Conservation (phyloP, 2,888 invertebrate genomes). For the Orchesellides sinensis region DNA sequence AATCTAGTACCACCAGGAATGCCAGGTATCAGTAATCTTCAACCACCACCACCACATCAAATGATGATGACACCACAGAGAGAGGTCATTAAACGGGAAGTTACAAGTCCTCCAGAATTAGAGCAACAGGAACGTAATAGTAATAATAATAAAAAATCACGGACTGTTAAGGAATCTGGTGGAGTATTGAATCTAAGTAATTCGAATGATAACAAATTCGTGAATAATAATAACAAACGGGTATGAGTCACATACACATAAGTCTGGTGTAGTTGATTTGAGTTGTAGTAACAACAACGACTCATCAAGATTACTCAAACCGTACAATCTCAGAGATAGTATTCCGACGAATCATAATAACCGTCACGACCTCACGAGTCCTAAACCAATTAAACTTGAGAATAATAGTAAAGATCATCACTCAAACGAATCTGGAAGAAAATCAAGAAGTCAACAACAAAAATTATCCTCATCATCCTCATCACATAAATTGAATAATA, state of each 20-base stretch:
- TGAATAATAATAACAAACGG: conserved; percentile 1
- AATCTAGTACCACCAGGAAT: conserved; percentile 78
- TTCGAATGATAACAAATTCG: background rate
- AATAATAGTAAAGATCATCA: background rate
- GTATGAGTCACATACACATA: too few species aligned
- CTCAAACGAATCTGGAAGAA: background rate
- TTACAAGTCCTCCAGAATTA: conserved; percentile 77
- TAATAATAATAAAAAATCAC: too few species aligned
- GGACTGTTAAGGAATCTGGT: too few species aligned
- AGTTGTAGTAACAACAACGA: background rate
- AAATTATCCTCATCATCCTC: background rate
- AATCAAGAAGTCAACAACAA: background rate
- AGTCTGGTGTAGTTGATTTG: conserved; percentile 26
- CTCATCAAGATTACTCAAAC: too few species aligned
- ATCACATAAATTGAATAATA: background rate
- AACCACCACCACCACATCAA: conserved; percentile 48
- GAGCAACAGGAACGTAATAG: conserved; percentile 28
- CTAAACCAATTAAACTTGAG: background rate
- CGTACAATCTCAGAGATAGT: conserved; percentile 34
- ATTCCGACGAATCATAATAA: conserved; percentile 3
- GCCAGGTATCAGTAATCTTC: conserved; percentile 56
- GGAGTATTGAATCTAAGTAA: conserved; percentile 9
- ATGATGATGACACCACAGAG: too few species aligned
- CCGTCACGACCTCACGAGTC: background rate
- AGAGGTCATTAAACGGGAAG: conserved; percentile 26